A percentile compares a stretch with the other conserved stretches of the same genome.
These are phyloP conservation scores for Oxygymnocypris stewartii DNA, from an alignment of 2,113 vertebrate genomes.

Conservation along the genomic window DNA sequence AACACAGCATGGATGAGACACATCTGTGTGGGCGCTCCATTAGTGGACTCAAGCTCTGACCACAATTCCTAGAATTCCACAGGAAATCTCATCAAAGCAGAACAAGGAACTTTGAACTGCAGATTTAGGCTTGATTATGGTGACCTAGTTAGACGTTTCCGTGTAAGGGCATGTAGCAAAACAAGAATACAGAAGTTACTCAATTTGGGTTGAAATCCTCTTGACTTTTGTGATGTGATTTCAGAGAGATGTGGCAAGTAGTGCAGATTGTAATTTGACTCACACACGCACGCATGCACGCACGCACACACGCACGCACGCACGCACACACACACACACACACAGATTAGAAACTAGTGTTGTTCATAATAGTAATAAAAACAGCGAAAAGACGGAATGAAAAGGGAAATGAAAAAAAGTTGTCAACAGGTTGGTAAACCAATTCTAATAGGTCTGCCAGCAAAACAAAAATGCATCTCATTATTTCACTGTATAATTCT, in stretches of 20 bases:
- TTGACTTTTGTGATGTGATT: background rate
- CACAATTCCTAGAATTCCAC: constrained; percentile 32
- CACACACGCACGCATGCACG: too few relatives aligned
- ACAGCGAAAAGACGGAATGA: background rate
- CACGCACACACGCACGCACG: too few relatives aligned
- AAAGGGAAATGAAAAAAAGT: background rate
- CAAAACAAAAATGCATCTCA: background rate
- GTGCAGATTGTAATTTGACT: background rate
- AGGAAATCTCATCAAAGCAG: constrained; percentile 43
- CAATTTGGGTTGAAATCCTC: background rate
- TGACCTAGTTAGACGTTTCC: constrained; percentile 27
- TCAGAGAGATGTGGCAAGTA: background rate
- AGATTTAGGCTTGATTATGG: constrained; percentile 39
- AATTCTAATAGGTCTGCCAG: background rate
- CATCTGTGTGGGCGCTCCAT: constrained; percentile 18
- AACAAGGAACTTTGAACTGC: constrained; percentile 44
- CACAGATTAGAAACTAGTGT: background rate
- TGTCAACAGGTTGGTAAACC: constrained; percentile 36
- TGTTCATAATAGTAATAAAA: background rate
- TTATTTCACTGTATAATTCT: background rate
- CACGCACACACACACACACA: background rate
- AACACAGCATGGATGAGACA: background rate
- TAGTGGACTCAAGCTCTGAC: constrained; percentile 30
- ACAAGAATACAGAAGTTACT: background rate
- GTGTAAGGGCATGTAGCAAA: constrained; percentile 31